Base-by-base conservation (phyloP, 1,140 invertebrate genomes). In the Sinella curviseta region DNA sequence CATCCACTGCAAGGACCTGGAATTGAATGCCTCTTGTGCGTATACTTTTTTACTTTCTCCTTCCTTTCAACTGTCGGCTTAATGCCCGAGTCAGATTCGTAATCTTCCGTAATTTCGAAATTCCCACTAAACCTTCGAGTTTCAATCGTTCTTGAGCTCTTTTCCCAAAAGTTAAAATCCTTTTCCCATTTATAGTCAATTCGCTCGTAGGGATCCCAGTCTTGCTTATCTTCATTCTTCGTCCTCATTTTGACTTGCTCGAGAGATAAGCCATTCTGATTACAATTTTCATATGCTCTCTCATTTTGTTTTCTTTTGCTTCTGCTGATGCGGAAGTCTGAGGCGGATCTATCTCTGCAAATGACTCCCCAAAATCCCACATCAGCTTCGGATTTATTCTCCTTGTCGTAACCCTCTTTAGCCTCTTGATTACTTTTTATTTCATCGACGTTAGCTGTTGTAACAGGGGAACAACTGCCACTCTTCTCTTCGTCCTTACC, bases 151-250 rank as follows among this genome's bases (percentile, higher is more conserved):
- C 76, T 34, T 3, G 14, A 31, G 34, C 65, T 74, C 36, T 80
- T 80, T 1, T 80, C 79, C 79, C 79, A 80, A 77, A 80, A 80
- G 36, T 80, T 80, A 48, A 80, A 80, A 54, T 77, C 76, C 30
- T 73, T 80, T 16, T 80, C 79, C 76, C 76, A 77, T 57, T 77
- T 76, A 28, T 76, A 76, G 28, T 79, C 57, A 48, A 76, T 79
- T 34, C 78, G 74, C 30, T 79, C 78, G 17, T 79, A 34, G 4
- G 55, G 54, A 39, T 79, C 74, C 74, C 74, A 76, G 1, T 57
- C 36, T 14, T 70, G 26, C 30, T 33, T 12, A 26, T 60, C 24
- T 65, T 65, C 16, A 4, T 65, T 16, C 24, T 65, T 16, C 57
- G 16, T 65, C 57, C 26, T 65, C 57, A n/a, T 8, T n/a, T 12